Evolutionary conservation across 30 jellyfish, hydroid and myxozoan species (phyloP).

Genomic region (Phacellophora camtschatica): DNA sequence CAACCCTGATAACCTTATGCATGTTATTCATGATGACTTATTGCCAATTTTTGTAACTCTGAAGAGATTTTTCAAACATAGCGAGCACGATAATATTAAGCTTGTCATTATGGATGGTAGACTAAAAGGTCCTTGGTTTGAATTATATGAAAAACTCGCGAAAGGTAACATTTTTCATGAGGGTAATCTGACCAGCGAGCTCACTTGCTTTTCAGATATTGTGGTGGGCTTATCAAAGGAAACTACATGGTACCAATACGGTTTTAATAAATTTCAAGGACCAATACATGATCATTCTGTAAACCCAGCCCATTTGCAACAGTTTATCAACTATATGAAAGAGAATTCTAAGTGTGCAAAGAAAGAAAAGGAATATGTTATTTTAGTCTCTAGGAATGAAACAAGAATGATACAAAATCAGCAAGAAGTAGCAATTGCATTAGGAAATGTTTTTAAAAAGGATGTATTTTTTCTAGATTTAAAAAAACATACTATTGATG

Average conservation of each 20-base stretch:
- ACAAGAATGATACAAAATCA: slow-evolving; percentile 73
- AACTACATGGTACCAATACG: slow-evolving; percentile 95
- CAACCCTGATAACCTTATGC: slow-evolving; percentile 95
- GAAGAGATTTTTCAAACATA: neutral
- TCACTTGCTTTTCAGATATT: slow-evolving; percentile 73
- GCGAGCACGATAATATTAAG: neutral
- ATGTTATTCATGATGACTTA: slow-evolving; percentile 89
- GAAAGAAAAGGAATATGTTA: slow-evolving; percentile 8
- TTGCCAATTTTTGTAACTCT: slow-evolving; percentile 72
- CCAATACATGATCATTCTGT: slow-evolving; percentile 16
- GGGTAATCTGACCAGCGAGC: slow-evolving; percentile 18
- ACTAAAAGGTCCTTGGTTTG: slow-evolving; percentile 67
- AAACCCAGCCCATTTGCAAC: slow-evolving; percentile 3
- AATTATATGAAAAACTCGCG: slow-evolving; percentile 34
- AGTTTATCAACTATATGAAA: neutral
- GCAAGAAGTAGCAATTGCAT: slow-evolving; percentile 53
- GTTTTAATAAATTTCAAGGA: slow-evolving; percentile 83
- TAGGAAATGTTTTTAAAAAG: slow-evolving; percentile 56
- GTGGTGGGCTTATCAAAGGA: slow-evolving; percentile 80
- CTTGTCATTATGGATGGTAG: slow-evolving; percentile 81
- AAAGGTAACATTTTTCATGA: neutral
- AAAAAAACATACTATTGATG: slow-evolving; percentile 18
- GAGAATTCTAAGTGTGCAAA: neutral
- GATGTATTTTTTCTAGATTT: slow-evolving; percentile 52
- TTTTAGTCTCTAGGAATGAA: slow-evolving; percentile 64